These are phyloP conservation scores for Melanotaenia boesemani DNA, from an alignment of 2,797 vertebrate species.

Conservation along the genomic window DNA sequence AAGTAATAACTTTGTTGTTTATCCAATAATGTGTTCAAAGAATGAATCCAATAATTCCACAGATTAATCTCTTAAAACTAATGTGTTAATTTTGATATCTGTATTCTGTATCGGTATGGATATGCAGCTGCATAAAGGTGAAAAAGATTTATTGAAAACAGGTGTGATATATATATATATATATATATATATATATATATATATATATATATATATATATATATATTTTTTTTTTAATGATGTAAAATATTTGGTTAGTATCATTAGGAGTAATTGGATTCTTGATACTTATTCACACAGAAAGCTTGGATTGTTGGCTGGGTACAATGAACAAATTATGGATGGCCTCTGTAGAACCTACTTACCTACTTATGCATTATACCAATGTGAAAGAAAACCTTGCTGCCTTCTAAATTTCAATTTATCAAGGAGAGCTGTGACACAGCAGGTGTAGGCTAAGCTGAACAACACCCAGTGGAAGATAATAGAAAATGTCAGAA, in stretches of 20 bases:
- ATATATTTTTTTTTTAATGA: neutral
- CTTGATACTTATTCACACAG: neutral
- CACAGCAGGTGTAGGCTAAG: neutral
- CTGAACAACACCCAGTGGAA: neutral
- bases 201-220: neutral
- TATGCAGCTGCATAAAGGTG: neutral
- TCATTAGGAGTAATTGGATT: no score
- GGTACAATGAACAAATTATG: neutral
- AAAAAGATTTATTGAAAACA: no score
- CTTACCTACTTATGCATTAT: neutral
- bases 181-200: neutral
- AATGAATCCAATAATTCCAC: no score
- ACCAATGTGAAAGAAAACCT: neutral
- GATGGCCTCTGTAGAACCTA: neutral
- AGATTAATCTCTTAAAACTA: no score
- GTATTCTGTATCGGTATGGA: neutral
- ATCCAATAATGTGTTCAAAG: no score
- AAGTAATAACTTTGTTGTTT: no score
- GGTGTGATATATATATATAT: neutral
- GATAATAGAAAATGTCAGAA: neutral
- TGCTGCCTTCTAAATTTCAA: neutral
- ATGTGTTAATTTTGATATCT: no score
- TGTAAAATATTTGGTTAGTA: neutral
- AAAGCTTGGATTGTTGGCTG: neutral
- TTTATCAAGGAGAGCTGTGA: neutral